Percentiles rank a stretch among this genome's conserved stretches.
Conservation (phyloP, 2,797 vertebrate genomes). For the Gephyroberyx darwinii region DNA sequence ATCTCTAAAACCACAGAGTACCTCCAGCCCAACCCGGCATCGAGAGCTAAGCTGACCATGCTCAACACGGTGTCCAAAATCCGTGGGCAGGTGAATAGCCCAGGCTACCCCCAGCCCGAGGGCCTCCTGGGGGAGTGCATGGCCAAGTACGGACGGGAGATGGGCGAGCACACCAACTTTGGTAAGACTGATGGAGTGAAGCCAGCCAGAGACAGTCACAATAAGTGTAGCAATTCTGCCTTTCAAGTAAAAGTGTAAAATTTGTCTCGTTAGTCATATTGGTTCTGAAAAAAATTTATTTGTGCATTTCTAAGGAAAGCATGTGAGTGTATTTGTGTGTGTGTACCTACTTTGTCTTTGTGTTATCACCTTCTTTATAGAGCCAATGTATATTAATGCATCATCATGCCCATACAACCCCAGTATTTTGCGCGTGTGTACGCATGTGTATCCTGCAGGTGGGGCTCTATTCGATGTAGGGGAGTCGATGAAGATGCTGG, state of each 20-base stretch:
- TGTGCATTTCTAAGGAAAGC: not conserved
- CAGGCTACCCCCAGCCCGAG: constrained; percentile 93
- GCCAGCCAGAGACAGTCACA: too few relatives aligned
- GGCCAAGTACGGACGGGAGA: constrained; percentile 91
- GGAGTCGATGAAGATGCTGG: constrained; percentile 92
- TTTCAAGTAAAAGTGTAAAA: too few relatives aligned
- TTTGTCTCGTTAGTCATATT: too few relatives aligned
- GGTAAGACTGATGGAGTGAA: constrained; percentile 79
- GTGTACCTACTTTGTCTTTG: not conserved
- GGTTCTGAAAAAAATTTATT: too few relatives aligned
- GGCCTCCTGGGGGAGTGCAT: constrained; percentile 94
- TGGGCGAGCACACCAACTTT: constrained; percentile 92
- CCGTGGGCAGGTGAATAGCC: constrained; percentile 90
- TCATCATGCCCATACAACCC: not conserved
- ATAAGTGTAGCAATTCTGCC: too few relatives aligned
- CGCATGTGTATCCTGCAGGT: constrained; percentile 71
- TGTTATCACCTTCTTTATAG: constrained; percentile 4
- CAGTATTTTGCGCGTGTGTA: constrained; percentile 14
- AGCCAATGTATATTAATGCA: not conserved
- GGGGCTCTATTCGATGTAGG: constrained; percentile 90
- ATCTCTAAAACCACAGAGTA: constrained; percentile 93
- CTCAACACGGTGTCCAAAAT: constrained; percentile 95
- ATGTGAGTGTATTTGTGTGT: not conserved
- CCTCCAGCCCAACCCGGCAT: constrained; percentile 95
- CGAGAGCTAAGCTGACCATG: constrained; percentile 93